Evolutionary conservation across 2,113 vertebrate genomes (phyloP), one percentile per base, ranked within the genome.

Genomic region (Entelurus aequoreus): DNA sequence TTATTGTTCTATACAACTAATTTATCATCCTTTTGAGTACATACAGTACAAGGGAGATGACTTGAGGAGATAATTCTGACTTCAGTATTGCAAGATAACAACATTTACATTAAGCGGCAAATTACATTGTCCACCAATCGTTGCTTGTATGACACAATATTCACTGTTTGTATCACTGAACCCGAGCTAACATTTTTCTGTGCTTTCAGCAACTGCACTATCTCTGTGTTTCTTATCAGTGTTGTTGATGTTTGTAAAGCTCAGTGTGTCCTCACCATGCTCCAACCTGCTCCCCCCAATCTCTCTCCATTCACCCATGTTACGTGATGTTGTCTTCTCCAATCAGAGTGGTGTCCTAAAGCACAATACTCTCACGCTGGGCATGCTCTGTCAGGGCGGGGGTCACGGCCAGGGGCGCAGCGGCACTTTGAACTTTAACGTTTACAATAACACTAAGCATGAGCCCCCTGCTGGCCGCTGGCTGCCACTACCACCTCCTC

Each of bases 321-420:
- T 94, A 92, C 93, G 89, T 96, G 92, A 90, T 96, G 82, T 88
- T 96, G 93, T 97, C 92, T 96, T 92, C 94, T 96, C 92, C 95
- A 97, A 95, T 97, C 94, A 98, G 96, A 98, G 93, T 90, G 95
- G 94, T 93, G 94, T 95, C 95, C 95, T 97, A 95, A 98, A 98
- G 94, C 96, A 97, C 96, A 94, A 96, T 94, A 98, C 95, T 92
- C 94, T 98, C 95, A 97, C 94, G 93, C 94, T 98, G 94, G 95
- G 95, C 95, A 96, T 97, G 95, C 95, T 97, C 93, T 95, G 93
- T 94, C 87, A 88, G 84, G 87, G 86, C 93, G 94, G 94, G 96
- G 93, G 93, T 88, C 92, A 96, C 91, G 90, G 94, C 92, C 86
- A 85, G 86, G 86, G 86, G 92, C 94, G 89, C 93, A 96, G 94